Conservation (phyloP, 2,113 vertebrate genomes). For the Ceyx margarethae region DNA sequence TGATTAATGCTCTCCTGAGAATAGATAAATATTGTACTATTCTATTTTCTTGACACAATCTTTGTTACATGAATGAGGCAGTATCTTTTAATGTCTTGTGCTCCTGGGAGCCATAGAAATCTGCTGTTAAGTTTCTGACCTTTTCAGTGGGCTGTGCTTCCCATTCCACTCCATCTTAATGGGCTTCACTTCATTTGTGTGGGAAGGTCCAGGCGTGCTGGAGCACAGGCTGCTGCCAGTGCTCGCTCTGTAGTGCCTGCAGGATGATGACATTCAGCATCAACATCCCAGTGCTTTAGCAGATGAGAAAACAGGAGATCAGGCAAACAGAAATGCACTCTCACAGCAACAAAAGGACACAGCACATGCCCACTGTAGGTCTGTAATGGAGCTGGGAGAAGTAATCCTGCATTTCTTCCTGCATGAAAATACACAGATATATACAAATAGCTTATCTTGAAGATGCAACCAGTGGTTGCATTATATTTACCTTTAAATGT, state of each 20-base stretch:
- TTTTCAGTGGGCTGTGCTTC: conserved; percentile 33
- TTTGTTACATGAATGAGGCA: conserved; percentile 43
- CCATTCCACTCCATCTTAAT: conserved; percentile 23
- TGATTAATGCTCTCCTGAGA: conserved; percentile 17
- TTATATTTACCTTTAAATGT: neutral
- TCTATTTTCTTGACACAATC: conserved; percentile 54
- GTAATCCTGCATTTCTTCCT: neutral
- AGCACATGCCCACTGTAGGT: neutral
- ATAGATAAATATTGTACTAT: conserved; percentile 47
- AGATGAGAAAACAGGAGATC: conserved; percentile 5
- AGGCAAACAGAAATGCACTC: neutral
- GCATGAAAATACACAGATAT: neutral
- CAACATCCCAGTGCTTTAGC: neutral
- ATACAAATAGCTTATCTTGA: neutral
- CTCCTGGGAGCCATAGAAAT: conserved; percentile 38
- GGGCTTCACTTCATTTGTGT: conserved; percentile 24
- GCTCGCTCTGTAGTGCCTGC: neutral
- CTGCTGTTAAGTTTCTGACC: conserved; percentile 31
- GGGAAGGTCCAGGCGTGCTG: neutral
- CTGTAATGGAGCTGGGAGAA: neutral
- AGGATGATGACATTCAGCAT: neutral
- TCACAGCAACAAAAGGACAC: neutral
- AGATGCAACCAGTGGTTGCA: neutral
- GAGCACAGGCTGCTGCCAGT: neutral
- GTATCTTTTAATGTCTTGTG: conserved; percentile 13